These are phyloP conservation scores for Ceratina australensis DNA, from an alignment of 1,140 invertebrate genomes.

Conservation along the genomic window DNA sequence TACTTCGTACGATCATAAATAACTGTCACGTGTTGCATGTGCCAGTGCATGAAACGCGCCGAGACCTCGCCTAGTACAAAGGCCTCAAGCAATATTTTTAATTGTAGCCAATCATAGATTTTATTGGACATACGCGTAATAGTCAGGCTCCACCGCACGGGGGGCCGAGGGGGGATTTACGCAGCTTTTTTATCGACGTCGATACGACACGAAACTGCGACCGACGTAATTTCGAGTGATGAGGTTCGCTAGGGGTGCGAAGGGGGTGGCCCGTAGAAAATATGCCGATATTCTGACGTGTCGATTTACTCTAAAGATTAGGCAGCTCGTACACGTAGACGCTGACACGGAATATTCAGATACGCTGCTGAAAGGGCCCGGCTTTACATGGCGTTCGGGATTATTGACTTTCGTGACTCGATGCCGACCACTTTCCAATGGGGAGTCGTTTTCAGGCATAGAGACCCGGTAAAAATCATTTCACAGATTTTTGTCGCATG, in stretches of 20 bases:
- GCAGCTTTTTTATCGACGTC: constrained; percentile 4
- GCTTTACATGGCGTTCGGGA: constrained; percentile 31
- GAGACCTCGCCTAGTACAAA: no score
- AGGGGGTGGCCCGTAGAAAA: neutral
- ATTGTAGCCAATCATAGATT: neutral
- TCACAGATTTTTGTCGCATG: neutral
- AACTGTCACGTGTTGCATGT: neutral
- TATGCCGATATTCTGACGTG: constrained; percentile 45
- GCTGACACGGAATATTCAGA: constrained; percentile 40
- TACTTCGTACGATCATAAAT: neutral
- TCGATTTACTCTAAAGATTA: constrained; percentile 47
- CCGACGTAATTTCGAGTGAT: constrained; percentile 19
- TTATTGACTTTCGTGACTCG: constrained; percentile 30
- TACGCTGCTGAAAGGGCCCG: constrained; percentile 18
- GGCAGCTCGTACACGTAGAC: constrained; percentile 28
- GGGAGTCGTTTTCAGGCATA: neutral
- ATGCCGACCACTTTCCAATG: neutral
- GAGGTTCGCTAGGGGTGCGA: neutral
- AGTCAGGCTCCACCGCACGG: neutral
- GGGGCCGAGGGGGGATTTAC: no score
- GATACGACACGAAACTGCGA: neutral
- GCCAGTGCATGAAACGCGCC: no score
- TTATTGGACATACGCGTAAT: neutral
- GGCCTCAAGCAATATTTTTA: neutral
- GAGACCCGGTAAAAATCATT: neutral